Percentiles rank a stretch among this genome's conserved stretches.
Evolutionary conservation across 2,797 vertebrate genomes (phyloP).

Genomic region (Neosalanx taihuensis): DNA sequence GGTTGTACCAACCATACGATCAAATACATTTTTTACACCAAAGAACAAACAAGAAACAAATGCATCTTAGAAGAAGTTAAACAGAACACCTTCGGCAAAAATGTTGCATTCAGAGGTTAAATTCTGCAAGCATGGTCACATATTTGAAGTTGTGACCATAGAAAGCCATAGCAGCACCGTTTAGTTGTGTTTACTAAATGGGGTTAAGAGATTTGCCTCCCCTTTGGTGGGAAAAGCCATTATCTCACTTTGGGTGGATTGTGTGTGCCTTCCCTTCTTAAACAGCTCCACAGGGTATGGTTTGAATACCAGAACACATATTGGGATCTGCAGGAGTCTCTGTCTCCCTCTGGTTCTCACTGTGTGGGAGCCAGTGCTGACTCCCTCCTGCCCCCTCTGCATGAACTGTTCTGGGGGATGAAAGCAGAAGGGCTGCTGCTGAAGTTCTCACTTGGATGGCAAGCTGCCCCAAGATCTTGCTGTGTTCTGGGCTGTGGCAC

Average conservation of each 20-base stretch:
- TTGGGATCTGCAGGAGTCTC: slow-evolving; percentile 7
- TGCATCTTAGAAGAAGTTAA: no score
- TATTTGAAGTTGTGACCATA: background rate
- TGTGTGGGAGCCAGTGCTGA: slow-evolving; percentile 12
- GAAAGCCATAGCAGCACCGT: background rate
- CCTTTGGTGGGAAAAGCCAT: slow-evolving; percentile 8
- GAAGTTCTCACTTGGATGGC: slow-evolving; percentile 30
- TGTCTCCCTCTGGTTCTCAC: slow-evolving; percentile 11
- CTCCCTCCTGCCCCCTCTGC: background rate
- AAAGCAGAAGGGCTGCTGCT: slow-evolving; percentile 12
- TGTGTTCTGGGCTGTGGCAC: background rate
- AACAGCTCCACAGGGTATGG: slow-evolving; percentile 1
- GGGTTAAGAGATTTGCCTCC: slow-evolving; percentile 14
- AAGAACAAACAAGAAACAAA: no score
- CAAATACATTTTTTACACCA: no score
- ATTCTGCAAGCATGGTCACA: background rate
- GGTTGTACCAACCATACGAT: background rate
- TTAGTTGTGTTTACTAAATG: slow-evolving; percentile 9
- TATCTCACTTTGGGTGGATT: background rate
- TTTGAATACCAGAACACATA: slow-evolving; percentile 14
- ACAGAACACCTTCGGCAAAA: background rate
- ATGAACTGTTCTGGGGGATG: slow-evolving; percentile 6
- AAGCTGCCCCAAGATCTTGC: slow-evolving; percentile 21
- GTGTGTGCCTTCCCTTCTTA: background rate
- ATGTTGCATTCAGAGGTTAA: background rate